Conservation (phyloP, 1,140 invertebrate species). For the Globodera ellingtonae region DNA sequence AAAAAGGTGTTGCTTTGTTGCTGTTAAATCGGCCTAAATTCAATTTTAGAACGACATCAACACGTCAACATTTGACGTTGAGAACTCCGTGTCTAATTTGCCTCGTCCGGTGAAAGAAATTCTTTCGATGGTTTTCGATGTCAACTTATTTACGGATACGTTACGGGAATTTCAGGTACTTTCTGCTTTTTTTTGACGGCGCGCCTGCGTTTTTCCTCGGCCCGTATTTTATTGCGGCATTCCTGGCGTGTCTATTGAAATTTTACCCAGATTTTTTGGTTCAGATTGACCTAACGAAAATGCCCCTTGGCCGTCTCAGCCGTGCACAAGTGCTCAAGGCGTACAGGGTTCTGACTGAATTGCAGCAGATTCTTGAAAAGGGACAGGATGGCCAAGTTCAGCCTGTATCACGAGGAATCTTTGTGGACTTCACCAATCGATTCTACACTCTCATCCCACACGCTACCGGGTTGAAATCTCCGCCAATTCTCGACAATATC, state of each 20-base stretch:
- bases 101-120: conserved; percentile 40
- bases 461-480: conserved; percentile 27
- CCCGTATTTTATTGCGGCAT: not conserved
- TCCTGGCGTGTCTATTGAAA: not conserved
- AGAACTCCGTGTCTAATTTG: conserved; percentile 40
- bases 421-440: conserved; percentile 83
- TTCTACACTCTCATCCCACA: conserved; percentile 78
- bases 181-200: no score
- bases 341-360: conserved; percentile 35
- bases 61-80: conserved; percentile 68
- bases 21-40: not conserved
- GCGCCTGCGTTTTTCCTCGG: no score
- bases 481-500: conserved; percentile 72
- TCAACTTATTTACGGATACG: conserved; percentile 40
- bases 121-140: conserved; percentile 76
- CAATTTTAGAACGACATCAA: conserved; percentile 69
- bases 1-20: conserved; percentile 47
- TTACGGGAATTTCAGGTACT: conserved; percentile 77
- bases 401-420: conserved; percentile 43
- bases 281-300: conserved; percentile 49
- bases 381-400: not conserved
- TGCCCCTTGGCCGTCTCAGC: conserved; percentile 44
- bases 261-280: not conserved
- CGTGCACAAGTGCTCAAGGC: conserved; percentile 39
- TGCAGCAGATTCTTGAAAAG: conserved; percentile 36